These are phyloP conservation scores for Upupa epops DNA, from an alignment of 2,113 vertebrate genomes.

Conservation along the genomic window DNA sequence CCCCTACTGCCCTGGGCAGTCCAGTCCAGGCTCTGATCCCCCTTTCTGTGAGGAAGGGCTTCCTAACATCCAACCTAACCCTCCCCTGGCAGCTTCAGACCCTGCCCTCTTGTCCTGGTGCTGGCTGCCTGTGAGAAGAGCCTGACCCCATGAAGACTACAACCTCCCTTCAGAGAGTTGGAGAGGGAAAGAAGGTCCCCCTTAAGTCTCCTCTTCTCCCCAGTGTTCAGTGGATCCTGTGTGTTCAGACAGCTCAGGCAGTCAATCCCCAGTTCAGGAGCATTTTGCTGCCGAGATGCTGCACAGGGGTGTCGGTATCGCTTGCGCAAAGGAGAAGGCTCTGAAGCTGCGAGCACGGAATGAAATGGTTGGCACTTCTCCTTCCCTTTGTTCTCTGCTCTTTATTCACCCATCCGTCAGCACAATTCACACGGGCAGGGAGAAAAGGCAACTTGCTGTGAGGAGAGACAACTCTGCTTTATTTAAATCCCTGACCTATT, in stretches of 20 bases:
- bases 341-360: background rate
- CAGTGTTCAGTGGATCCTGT: no score
- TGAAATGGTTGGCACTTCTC: slow-evolving; percentile 2
- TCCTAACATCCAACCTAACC: no score
- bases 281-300: background rate
- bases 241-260: background rate
- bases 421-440: background rate
- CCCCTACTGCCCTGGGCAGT: no score
- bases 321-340: slow-evolving; percentile 14
- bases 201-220: no score
- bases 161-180: no score
- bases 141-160: no score
- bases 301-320: background rate
- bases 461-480: slow-evolving; percentile 21
- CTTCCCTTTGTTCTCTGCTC: slow-evolving; percentile 32
- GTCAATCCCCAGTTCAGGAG: background rate
- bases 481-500: slow-evolving; percentile 58
- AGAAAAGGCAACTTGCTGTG: slow-evolving; percentile 43
- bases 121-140: no score
- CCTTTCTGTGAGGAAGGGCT: no score
- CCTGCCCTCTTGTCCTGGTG: no score
- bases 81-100: no score
- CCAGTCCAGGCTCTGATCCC: no score
- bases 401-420: background rate
- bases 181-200: no score